These are phyloP conservation scores for Laterallus jamaicensis DNA, from an alignment of 2,113 vertebrate genomes.

Conservation along the genomic window DNA sequence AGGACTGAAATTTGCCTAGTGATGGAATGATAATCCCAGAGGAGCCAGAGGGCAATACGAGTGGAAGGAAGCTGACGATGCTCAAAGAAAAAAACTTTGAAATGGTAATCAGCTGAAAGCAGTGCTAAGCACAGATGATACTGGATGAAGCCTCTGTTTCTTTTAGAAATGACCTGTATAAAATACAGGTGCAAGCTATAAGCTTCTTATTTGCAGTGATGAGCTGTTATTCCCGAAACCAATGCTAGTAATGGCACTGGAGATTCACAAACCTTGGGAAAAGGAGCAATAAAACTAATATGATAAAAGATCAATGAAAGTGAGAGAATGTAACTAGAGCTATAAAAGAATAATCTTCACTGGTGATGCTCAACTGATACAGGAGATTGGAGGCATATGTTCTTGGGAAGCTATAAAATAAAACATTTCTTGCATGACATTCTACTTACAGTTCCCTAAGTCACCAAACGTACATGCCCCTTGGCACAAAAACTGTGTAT, in stretches of 20 bases:
- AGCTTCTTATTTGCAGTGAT: not conserved
- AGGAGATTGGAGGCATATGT: not conserved
- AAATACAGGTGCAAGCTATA: not conserved
- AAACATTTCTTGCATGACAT: not conserved
- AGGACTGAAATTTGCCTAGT: not conserved
- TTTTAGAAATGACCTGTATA: not conserved
- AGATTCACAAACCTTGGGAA: not conserved
- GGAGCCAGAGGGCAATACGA: not conserved
- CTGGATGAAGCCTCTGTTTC: not conserved
- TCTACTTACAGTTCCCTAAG: not conserved
- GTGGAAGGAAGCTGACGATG: not conserved
- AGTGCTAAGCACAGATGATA: not conserved
- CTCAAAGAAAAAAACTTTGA: not conserved
- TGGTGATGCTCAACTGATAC: not conserved
- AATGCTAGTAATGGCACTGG: not conserved
- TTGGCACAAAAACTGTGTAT: not conserved
- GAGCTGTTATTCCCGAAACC: not conserved
- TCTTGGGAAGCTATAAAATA: not conserved
- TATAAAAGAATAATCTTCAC: slow-evolving; percentile 5
- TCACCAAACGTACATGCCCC: not conserved
- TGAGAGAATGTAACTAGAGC: not conserved
- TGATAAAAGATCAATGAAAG: not conserved
- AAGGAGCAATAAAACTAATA: not conserved
- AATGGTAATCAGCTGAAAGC: not conserved
- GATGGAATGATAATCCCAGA: not conserved